These are phyloP conservation scores for Muntiacus reevesi DNA, from an alignment of 2,113 vertebrate genomes.

Conservation along the genomic window DNA sequence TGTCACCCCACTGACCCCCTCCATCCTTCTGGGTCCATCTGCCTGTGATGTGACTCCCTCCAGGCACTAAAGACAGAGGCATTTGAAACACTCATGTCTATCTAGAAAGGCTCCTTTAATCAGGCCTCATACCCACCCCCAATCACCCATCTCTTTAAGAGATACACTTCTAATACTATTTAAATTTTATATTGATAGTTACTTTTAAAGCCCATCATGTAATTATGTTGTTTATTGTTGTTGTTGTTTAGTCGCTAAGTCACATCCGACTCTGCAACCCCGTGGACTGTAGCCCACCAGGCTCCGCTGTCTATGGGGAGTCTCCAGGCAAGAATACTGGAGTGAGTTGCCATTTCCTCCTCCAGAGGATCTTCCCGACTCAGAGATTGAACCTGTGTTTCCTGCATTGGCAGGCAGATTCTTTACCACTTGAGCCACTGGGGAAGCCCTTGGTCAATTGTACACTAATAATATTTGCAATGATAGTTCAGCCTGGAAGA, in stretches of 20 bases:
- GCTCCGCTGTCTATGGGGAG: background rate
- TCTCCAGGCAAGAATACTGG: background rate
- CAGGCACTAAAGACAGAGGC: background rate
- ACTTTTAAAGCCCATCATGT: background rate
- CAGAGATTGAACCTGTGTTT: background rate
- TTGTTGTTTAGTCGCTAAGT: background rate
- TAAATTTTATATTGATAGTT: background rate
- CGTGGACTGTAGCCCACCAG: background rate
- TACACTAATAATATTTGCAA: slow-evolving; percentile 6
- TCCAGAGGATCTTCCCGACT: background rate
- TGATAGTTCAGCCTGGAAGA: background rate
- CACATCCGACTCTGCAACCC: background rate
- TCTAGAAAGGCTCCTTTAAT: background rate
- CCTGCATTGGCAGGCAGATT: background rate
- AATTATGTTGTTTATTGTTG: background rate
- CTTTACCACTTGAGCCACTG: background rate
- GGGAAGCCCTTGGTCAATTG: background rate
- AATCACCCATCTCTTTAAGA: background rate
- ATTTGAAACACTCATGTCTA: background rate
- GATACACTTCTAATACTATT: background rate
- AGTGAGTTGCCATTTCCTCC: background rate
- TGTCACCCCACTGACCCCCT: background rate
- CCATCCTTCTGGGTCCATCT: background rate
- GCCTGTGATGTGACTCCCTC: background rate
- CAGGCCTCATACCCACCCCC: background rate